phyloP scores from a whole-genome alignment of 2,113 vertebrate genomes.

The Hippocampus abdominalis region DNA sequence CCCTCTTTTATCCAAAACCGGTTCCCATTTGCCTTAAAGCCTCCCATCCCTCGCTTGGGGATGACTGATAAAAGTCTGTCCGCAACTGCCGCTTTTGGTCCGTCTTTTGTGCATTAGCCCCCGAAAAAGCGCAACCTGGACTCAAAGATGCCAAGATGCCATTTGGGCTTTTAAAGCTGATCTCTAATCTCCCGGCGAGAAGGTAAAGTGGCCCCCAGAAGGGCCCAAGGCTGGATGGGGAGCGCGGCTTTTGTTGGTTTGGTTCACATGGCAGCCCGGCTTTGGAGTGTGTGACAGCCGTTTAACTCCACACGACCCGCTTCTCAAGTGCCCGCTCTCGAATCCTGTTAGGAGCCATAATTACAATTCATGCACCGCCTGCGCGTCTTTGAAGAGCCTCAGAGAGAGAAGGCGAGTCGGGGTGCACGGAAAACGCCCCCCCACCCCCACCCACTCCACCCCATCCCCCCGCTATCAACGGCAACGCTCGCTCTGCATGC shows the following conservation, averaged over 20 bases:
- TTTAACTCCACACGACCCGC: conserved; percentile 73
- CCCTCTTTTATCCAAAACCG: background rate
- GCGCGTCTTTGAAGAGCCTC: conserved; percentile 56
- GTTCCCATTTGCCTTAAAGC: conserved; percentile 8
- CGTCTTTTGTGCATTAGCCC: background rate
- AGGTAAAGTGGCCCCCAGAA: conserved; percentile 28
- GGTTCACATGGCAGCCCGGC: conserved; percentile 62
- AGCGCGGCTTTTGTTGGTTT: conserved; percentile 49
- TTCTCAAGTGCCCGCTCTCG: conserved; percentile 66
- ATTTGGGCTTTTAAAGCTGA: conserved; percentile 33
- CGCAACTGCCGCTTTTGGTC: background rate
- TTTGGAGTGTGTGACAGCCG: conserved; percentile 69
- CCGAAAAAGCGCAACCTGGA: conserved; percentile 1
- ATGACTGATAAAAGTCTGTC: background rate
- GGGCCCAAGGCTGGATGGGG: conserved; percentile 25
- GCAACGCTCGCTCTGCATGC: conserved; percentile 21
- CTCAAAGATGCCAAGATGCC: conserved; percentile 21
- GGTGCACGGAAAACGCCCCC: conserved; percentile 14
- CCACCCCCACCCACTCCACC: too few relatives aligned
- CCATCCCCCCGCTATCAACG: background rate
- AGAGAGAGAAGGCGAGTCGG: conserved; percentile 45
- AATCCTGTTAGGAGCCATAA: conserved; percentile 72
- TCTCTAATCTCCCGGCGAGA: conserved; percentile 42
- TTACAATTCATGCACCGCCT: conserved; percentile 68
- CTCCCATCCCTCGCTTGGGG: background rate